phyloP scores from a whole-genome alignment of 1,140 invertebrate species.

The Halesus radiatus region DNA sequence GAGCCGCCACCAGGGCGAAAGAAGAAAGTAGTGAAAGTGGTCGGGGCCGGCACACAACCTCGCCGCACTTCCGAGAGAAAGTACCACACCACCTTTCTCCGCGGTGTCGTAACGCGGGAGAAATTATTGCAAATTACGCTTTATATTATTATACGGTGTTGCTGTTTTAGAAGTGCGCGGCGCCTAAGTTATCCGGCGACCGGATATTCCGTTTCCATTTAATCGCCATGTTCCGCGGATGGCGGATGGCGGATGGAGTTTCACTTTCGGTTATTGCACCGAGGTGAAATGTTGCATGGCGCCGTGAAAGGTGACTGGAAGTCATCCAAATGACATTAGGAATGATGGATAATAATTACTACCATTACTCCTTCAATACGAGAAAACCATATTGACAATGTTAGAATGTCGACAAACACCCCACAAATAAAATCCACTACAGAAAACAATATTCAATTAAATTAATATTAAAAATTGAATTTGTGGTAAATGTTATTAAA shows the following conservation, averaged over 20 bases:
- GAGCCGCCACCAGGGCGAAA: no score
- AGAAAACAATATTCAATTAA: no score
- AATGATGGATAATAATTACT: no score
- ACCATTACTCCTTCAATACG: no score
- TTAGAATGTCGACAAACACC: no score
- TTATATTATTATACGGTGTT: no score
- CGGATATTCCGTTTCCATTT: slow-evolving; percentile 37
- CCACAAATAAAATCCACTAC: no score
- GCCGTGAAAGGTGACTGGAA: not conserved
- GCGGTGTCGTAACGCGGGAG: slow-evolving; percentile 53
- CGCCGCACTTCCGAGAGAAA: slow-evolving; percentile 52
- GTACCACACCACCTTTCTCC: slow-evolving; percentile 53
- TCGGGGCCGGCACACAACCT: slow-evolving; percentile 4
- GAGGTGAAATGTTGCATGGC: slow-evolving; percentile 14
- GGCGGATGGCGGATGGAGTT: slow-evolving; percentile 22
- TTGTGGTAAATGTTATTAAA: no score
- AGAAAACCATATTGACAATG: no score
- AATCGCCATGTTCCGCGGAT: slow-evolving; percentile 13
- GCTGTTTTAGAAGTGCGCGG: slow-evolving; percentile 21
- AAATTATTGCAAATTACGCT: slow-evolving; percentile 51
- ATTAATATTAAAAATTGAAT: no score
- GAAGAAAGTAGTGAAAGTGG: slow-evolving; percentile 57
- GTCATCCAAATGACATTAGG: not conserved
- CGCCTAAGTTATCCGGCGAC: slow-evolving; percentile 18
- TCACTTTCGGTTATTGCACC: slow-evolving; percentile 42